A percentile compares a stretch with the other conserved stretches of the same genome.
Evolutionary conservation across 2,113 vertebrate genomes (phyloP).

Genomic region (Delphinapterus leucas): DNA sequence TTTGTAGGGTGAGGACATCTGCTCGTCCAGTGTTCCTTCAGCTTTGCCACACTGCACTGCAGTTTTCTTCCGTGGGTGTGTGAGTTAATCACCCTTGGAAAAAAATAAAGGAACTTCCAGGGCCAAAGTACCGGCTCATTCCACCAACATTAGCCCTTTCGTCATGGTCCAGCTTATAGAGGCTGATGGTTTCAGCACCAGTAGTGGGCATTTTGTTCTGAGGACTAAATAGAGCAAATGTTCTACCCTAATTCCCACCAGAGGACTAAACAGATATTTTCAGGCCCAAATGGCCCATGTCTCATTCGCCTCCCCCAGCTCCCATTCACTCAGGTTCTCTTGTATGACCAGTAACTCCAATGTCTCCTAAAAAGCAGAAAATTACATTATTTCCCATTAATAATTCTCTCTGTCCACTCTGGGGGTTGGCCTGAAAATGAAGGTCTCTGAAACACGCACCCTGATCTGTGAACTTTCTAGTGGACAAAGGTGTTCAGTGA

Average conservation of each 20-base stretch:
- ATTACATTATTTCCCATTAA: not conserved
- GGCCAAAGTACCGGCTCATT: not conserved
- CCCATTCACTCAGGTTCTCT: not conserved
- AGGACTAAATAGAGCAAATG: slow-evolving; percentile 27
- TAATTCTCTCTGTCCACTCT: not conserved
- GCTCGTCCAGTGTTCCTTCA: not conserved
- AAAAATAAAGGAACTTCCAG: not conserved
- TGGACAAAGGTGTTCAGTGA: slow-evolving; percentile 41
- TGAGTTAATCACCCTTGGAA: not conserved
- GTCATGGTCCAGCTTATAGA: not conserved
- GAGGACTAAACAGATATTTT: not conserved
- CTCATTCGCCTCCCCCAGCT: not conserved
- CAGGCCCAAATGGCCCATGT: not conserved
- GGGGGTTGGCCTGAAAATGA: slow-evolving; percentile 31
- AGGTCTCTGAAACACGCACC: not conserved
- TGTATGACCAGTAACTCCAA: not conserved
- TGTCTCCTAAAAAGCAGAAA: not conserved
- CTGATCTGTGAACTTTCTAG: slow-evolving; percentile 27
- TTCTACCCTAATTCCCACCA: not conserved
- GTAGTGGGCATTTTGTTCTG: not conserved
- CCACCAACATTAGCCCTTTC: not conserved
- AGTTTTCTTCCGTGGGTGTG: not conserved
- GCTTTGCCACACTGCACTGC: not conserved
- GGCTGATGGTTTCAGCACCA: not conserved
- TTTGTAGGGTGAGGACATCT: not conserved